Evolutionary conservation across 1,140 invertebrate species (phyloP).

Genomic region (Pseudomyrmex flavicornis): DNA sequence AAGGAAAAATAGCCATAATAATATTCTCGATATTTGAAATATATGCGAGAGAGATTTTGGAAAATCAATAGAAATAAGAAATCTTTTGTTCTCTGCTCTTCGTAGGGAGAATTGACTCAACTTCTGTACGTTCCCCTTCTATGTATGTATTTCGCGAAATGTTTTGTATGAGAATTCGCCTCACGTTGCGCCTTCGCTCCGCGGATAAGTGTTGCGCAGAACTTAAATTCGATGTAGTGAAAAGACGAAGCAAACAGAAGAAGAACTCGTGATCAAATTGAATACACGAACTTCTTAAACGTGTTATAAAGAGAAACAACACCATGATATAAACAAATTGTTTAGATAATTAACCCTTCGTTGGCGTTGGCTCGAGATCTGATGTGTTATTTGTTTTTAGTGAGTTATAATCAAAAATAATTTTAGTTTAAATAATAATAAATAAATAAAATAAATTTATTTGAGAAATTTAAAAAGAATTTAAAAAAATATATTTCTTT

Average conservation of each 20-base stretch:
- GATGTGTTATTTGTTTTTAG: too few species aligned
- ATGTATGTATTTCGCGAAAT: slow-evolving; percentile 37
- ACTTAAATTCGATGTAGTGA: slow-evolving; percentile 46
- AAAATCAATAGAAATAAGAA: slow-evolving; percentile 42
- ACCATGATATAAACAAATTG: not conserved
- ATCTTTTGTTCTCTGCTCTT: slow-evolving; percentile 7
- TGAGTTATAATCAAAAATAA: too few species aligned
- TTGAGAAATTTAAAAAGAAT: too few species aligned
- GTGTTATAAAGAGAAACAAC: not conserved
- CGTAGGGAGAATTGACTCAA: slow-evolving; percentile 33
- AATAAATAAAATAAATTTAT: too few species aligned
- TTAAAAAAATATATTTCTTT: too few species aligned
- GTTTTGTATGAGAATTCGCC: slow-evolving; percentile 35
- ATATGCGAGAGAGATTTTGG: not conserved
- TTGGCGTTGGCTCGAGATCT: too few species aligned
- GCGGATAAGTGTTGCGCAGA: slow-evolving; percentile 45
- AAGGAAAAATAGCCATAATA: not conserved
- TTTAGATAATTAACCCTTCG: not conserved
- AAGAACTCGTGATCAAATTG: slow-evolving; percentile 29
- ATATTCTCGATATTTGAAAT: slow-evolving; percentile 10
- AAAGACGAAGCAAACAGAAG: slow-evolving; percentile 26
- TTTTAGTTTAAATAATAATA: too few species aligned
- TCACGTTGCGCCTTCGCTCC: slow-evolving; percentile 45
- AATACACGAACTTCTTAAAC: slow-evolving; percentile 24
- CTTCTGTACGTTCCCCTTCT: slow-evolving; percentile 33